Conservation (phyloP, 1,140 invertebrate species). For the Gyrodactylus salaris region DNA sequence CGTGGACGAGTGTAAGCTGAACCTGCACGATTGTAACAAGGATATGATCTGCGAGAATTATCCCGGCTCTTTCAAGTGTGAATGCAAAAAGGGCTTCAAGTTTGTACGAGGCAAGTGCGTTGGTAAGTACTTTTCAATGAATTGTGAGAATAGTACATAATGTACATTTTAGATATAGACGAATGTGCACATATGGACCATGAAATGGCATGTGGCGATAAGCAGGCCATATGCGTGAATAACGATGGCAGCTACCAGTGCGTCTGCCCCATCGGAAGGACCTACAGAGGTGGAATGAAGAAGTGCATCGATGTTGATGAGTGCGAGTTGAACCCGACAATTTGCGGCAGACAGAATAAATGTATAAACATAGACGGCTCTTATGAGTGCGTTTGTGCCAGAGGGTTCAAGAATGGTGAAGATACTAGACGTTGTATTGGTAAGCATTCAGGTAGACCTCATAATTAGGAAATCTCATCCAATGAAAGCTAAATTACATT, state of each 20-base stretch:
- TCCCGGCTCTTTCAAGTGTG: constrained; percentile 1
- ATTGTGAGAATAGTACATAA: background rate
- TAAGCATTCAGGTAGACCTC: background rate
- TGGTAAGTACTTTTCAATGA: background rate
- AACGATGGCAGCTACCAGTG: background rate
- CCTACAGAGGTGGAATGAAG: background rate
- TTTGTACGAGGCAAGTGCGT: background rate
- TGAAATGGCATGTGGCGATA: background rate
- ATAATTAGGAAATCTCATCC: no score
- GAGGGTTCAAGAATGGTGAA: background rate
- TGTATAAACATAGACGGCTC: background rate
- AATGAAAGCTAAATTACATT: no score
- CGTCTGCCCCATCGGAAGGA: background rate
- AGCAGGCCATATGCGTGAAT: background rate
- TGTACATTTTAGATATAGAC: background rate
- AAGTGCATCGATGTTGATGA: constrained; percentile 35
- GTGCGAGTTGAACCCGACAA: constrained; percentile 30
- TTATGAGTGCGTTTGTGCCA: background rate
- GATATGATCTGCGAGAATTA: constrained; percentile 2
- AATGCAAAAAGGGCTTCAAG: background rate
- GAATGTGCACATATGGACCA: background rate
- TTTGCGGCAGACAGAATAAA: constrained; percentile 37
- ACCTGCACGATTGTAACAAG: background rate
- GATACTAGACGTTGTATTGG: background rate
- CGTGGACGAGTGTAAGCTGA: background rate